Evolutionary conservation across 2,888 invertebrate species (phyloP).

Genomic region (Pseudococcus longispinus): DNA sequence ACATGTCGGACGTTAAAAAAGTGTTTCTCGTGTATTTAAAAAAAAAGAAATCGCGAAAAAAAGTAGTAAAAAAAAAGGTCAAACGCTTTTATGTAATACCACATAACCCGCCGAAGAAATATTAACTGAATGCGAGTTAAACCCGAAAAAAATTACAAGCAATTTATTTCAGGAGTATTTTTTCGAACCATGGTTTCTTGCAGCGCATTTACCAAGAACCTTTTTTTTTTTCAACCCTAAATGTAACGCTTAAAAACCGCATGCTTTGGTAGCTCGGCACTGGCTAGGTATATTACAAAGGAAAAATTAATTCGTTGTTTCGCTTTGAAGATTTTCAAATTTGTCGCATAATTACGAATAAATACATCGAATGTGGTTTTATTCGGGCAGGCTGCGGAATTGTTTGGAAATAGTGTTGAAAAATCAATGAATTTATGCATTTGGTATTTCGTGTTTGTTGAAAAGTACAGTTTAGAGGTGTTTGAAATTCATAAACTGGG

Average conservation of each 20-base stretch:
- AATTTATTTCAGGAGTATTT: constrained; percentile 2
- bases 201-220: background rate
- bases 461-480: background rate
- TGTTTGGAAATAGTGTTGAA: background rate
- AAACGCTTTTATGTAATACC: background rate
- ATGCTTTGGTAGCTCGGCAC: background rate
- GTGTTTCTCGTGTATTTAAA: background rate
- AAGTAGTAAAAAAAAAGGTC: background rate
- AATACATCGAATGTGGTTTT: background rate
- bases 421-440: background rate
- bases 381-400: background rate
- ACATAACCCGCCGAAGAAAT: background rate
- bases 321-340: background rate
- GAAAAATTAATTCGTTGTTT: background rate
- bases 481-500: background rate
- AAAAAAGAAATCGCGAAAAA: background rate
- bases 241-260: constrained; percentile 5
- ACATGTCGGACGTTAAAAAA: background rate
- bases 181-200: background rate
- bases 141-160: constrained; percentile 12
- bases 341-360: background rate
- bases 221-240: background rate
- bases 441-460: background rate
- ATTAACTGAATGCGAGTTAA: constrained; percentile 4
- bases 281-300: background rate